Evolutionary conservation across 2,797 vertebrate genomes (phyloP).

Genomic region (Protosalanx chinensis): DNA sequence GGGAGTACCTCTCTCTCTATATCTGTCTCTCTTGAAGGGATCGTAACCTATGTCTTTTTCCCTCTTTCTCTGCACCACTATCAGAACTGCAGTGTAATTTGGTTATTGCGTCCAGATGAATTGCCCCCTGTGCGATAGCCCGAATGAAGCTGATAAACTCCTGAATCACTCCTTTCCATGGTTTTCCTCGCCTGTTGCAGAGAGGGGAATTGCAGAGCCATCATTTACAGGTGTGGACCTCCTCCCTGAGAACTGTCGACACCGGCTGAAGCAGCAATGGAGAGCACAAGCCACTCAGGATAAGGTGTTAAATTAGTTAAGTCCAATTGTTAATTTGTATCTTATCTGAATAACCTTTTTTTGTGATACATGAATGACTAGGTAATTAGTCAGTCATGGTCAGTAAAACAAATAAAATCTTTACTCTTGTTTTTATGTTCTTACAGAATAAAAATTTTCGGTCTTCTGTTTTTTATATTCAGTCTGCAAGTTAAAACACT

Average conservation of each 20-base stretch:
- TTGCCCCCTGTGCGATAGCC: slow-evolving; percentile 18
- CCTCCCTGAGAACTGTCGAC: slow-evolving; percentile 38
- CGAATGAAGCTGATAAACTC: slow-evolving; percentile 23
- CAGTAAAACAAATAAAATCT: neutral
- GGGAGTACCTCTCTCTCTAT: too few species aligned
- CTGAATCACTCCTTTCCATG: slow-evolving; percentile 27
- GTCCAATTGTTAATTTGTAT: neutral
- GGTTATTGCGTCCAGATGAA: slow-evolving; percentile 36
- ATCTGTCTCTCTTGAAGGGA: too few species aligned
- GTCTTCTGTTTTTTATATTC: neutral
- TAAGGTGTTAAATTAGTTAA: neutral
- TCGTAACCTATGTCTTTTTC: too few species aligned
- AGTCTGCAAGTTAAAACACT: neutral
- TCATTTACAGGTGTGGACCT: slow-evolving; percentile 56
- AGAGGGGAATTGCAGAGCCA: slow-evolving; percentile 22
- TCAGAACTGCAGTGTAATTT: slow-evolving; percentile 25
- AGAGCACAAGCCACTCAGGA: slow-evolving; percentile 11
- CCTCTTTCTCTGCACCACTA: neutral
- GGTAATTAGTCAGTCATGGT: neutral
- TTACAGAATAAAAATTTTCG: neutral
- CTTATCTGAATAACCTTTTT: neutral
- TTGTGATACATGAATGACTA: neutral
- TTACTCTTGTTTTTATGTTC: neutral
- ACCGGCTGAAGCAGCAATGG: slow-evolving; percentile 26
- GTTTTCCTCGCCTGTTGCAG: slow-evolving; percentile 8